Evolutionary conservation across 2,888 invertebrate species (phyloP), one percentile per base, ranked within the genome.

Genomic region (Drosophila niveifrons): DNA sequence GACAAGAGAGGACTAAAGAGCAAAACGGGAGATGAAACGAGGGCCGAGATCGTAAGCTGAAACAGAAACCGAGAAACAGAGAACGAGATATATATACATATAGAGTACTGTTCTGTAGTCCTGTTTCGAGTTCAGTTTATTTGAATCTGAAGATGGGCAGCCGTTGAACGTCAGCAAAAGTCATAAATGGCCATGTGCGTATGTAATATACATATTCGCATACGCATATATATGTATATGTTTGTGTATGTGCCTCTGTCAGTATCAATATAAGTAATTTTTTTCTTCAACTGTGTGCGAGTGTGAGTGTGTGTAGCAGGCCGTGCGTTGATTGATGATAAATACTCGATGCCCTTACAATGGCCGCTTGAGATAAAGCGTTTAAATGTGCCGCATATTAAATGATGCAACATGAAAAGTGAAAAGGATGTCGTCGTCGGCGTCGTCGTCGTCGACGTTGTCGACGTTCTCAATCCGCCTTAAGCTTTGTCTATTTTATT

Each of bases 351-450:
- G 73, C 48, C 31, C 63, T 57, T 31, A 71, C 81, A 75, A 81
- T 75, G 73, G 80, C 71, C 79, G 69, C 89, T 87, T 84, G 74
- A 89, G 89, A 84, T 89, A 84, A 89, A 88, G 88, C 88, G 80
- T 79, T 75, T 77, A 89, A 85, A 87, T 85, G 82, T 72, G 82
- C 58, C 75, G 85, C 89, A 89, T 85, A 88, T 88, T 85, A 89
- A 88, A 86, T 85, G 85, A 89, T 89, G 88, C 85, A 84, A 87
- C 79, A 84, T 75, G 73, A 71, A 88, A 83, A 81, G 75, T 73
- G 75, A 84, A 84, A 83, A 75, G 75, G 75, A 80, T 80, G 77
- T 66, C 39, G 36, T 59, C 56, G 34, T 56, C 18, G 15, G n/a
- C 34, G 36, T 36, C n/a, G 11, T 17, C 31, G 10, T 2, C 31